These are phyloP conservation scores for Luperina testacea DNA, from an alignment of 2,888 invertebrate species.

Conservation along the genomic window DNA sequence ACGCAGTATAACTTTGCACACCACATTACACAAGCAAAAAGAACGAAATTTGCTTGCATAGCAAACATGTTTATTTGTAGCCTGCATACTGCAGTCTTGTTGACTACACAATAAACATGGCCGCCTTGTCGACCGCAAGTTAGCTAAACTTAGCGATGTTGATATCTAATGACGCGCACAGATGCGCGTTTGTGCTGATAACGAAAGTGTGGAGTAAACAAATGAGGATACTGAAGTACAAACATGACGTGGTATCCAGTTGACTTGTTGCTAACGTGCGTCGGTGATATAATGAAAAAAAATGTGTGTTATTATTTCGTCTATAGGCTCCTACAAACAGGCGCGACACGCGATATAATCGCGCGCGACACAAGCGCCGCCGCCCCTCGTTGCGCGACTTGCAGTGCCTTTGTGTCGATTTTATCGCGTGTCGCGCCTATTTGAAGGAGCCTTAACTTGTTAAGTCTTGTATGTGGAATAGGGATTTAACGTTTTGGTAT, in stretches of 20 bases:
- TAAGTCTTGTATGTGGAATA: too few relatives aligned
- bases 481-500: too few relatives aligned
- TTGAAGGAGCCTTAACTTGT: too few relatives aligned
- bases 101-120: conserved; percentile 1
- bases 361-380: too few relatives aligned
- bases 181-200: conserved; percentile 29
- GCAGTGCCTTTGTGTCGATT: too few relatives aligned
- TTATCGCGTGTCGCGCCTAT: too few relatives aligned
- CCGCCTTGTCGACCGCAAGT: conserved; percentile 23
- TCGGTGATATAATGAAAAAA: too few relatives aligned
- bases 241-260: not conserved
- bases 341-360: too few relatives aligned
- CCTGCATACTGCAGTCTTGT: not conserved
- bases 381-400: too few relatives aligned
- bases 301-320: too few relatives aligned
- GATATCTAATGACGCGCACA: conserved; percentile 27
- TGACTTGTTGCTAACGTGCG: not conserved
- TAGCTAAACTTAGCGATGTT: conserved; percentile 3
- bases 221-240: conserved; percentile 26
- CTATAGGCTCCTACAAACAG: too few relatives aligned
- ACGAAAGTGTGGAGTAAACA: conserved; percentile 10
- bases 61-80: not conserved
- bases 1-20: too few relatives aligned
- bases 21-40: not conserved
- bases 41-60: not conserved